These are phyloP conservation scores for Mixornis gularis DNA, from an alignment of 2,113 vertebrate species.

Conservation along the genomic window DNA sequence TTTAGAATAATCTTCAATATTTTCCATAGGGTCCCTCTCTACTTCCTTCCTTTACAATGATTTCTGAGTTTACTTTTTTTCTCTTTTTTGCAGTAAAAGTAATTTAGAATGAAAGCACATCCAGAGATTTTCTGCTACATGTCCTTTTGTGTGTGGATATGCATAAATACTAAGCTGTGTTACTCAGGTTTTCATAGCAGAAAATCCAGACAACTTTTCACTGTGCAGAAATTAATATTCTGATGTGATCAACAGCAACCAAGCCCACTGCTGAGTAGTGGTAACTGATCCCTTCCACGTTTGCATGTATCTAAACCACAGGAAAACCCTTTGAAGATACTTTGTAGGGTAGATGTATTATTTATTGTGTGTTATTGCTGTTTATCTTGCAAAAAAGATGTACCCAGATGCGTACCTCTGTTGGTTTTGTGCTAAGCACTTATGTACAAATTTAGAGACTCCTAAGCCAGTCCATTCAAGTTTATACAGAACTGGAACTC, in stretches of 20 bases:
- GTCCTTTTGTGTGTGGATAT: background rate
- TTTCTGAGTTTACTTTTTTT: background rate
- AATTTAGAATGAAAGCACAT: background rate
- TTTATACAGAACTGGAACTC: background rate
- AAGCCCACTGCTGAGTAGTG: background rate
- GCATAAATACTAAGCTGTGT: background rate
- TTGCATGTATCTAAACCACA: background rate
- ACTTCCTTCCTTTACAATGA: background rate
- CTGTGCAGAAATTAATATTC: background rate
- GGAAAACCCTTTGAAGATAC: background rate
- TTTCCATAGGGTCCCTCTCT: background rate
- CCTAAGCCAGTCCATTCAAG: background rate
- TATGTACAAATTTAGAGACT: background rate
- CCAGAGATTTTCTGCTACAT: background rate
- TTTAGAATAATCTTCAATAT: background rate
- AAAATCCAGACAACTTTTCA: background rate
- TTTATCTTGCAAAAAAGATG: background rate
- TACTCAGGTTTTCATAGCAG: background rate
- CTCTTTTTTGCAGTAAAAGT: background rate
- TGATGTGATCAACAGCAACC: background rate
- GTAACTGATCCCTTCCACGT: background rate
- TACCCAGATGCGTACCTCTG: background rate
- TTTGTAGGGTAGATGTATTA: background rate
- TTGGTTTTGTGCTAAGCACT: background rate
- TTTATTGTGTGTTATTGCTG: background rate